Percentiles rank a stretch among this genome's conserved stretches.
These are phyloP conservation scores for Melanerpes formicivorus DNA, from an alignment of 2,113 vertebrate species.

Conservation along the genomic window DNA sequence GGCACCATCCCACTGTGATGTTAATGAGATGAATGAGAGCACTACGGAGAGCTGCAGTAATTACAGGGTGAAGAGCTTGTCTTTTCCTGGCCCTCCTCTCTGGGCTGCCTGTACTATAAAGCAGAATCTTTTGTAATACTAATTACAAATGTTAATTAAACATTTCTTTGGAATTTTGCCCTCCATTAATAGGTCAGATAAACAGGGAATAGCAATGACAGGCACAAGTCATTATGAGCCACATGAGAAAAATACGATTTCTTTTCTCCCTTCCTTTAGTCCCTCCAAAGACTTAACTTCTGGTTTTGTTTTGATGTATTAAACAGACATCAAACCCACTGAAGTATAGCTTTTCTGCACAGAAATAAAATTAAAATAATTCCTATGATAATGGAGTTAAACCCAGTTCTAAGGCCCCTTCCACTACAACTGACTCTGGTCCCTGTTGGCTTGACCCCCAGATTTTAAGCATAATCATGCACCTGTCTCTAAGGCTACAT, in stretches of 20 bases:
- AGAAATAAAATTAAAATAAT: constrained; percentile 17
- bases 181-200: constrained; percentile 76
- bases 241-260: constrained; percentile 55
- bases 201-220: constrained; percentile 66
- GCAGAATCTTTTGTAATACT: constrained; percentile 73
- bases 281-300: constrained; percentile 28
- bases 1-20: constrained; percentile 76
- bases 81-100: constrained; percentile 71
- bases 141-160: constrained; percentile 81
- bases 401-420: neutral
- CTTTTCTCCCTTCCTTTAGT: constrained; percentile 39
- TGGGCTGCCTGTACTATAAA: constrained; percentile 57
- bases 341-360: neutral
- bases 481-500: neutral
- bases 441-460: neutral
- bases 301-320: constrained; percentile 18
- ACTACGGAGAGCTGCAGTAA: constrained; percentile 71
- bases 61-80: constrained; percentile 75
- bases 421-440: neutral
- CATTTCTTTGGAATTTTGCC: constrained; percentile 76
- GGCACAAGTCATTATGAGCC: constrained; percentile 45
- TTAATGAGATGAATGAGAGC: constrained; percentile 77
- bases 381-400: neutral
- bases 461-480: neutral
- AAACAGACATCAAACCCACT: neutral